Evolutionary conservation across 2,888 invertebrate species (phyloP).

Genomic region (Vannuccia rotundouncinata): DNA sequence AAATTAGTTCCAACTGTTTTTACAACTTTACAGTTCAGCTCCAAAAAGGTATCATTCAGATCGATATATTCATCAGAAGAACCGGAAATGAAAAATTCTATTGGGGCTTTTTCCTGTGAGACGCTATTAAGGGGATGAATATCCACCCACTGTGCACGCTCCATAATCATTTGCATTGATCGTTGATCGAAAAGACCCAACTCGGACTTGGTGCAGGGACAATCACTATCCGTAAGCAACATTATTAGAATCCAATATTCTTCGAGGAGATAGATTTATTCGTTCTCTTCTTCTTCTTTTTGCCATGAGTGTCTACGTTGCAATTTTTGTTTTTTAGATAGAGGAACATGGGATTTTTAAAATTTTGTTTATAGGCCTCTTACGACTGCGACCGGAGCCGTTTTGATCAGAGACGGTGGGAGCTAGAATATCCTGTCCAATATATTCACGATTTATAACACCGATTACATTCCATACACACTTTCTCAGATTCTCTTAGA

Average conservation of each 20-base stretch:
- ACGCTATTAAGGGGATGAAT: slow-evolving; percentile 9
- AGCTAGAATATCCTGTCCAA: slow-evolving; percentile 8
- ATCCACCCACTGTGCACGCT: background rate
- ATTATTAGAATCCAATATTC: slow-evolving; percentile 2
- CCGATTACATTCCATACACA: background rate
- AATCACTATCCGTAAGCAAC: slow-evolving; percentile 24
- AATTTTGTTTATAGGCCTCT: slow-evolving; percentile 10
- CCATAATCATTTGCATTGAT: slow-evolving; percentile 16
- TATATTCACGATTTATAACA: slow-evolving; percentile 1
- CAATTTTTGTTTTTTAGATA: background rate
- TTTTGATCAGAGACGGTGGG: background rate
- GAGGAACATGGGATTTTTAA: background rate
- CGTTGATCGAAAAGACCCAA: background rate
- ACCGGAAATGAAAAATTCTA: slow-evolving; percentile 16
- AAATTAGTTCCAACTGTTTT: background rate
- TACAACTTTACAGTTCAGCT: slow-evolving; percentile 15
- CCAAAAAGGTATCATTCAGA: slow-evolving; percentile 2
- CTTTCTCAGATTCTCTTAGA: background rate
- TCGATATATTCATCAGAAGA: slow-evolving; percentile 17
- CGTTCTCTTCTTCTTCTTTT: background rate
- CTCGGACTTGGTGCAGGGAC: slow-evolving; percentile 6
- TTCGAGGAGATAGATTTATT: background rate
- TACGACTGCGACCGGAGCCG: background rate
- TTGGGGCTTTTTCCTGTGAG: background rate
- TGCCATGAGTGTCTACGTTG: background rate